A percentile compares a stretch with the other conserved stretches of the same genome.
phyloP scores from a whole-genome alignment of 2,797 vertebrate species.

The Pipistrellus pipistrellus region DNA sequence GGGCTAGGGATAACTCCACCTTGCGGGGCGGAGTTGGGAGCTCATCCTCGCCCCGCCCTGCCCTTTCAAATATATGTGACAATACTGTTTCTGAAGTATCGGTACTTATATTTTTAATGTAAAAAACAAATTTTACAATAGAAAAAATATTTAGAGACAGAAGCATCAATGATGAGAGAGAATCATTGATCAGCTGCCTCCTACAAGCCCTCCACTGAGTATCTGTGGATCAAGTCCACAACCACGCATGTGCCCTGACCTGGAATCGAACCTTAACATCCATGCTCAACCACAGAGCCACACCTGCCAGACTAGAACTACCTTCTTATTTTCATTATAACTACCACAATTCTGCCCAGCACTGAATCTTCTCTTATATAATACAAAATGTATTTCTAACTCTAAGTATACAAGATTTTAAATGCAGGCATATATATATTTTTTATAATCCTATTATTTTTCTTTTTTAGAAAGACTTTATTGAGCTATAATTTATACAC shows the following conservation, averaged over 20 bases:
- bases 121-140: not conserved
- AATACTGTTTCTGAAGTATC: not conserved
- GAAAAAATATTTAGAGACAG: not conserved
- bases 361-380: not conserved
- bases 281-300: too few species aligned
- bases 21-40: too few species aligned
- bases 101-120: not conserved
- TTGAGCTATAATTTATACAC: not conserved
- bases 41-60: too few species aligned
- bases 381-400: not conserved
- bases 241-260: too few species aligned
- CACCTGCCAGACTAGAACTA: not conserved
- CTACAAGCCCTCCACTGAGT: too few species aligned
- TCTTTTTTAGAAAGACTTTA: slow-evolving; percentile 39
- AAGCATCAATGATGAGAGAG: too few species aligned
- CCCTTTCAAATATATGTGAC: not conserved
- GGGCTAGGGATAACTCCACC: too few species aligned
- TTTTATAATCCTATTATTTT: not conserved
- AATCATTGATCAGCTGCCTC: too few species aligned
- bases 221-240: too few species aligned
- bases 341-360: not conserved
- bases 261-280: too few species aligned
- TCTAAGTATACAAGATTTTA: not conserved
- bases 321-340: not conserved
- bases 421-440: not conserved